A percentile compares a stretch with the other conserved stretches of the same genome.
Conservation (phyloP, 1,140 invertebrate species). For the Daktulosphaira vitifoliae region DNA sequence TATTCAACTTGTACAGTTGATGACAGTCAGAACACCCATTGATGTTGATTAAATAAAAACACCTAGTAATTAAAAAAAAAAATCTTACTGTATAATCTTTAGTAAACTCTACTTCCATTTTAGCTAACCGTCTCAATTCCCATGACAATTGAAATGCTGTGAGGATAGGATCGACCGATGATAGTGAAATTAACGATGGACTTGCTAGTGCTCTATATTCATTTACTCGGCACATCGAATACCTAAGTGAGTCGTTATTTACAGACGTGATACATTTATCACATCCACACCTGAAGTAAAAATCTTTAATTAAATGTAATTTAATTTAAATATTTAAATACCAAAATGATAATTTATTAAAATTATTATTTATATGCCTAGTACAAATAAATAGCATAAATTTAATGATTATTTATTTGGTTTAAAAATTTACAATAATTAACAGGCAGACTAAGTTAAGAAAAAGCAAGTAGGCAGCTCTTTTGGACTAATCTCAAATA, state of each 20-base stretch:
- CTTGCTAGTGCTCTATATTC: conserved; percentile 85
- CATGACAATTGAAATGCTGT: conserved; percentile 75
- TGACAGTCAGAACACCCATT: no score
- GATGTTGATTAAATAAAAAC: no score
- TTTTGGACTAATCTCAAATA: no score
- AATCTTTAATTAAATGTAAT: no score
- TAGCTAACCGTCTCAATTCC: conserved; percentile 66
- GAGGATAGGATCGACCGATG: conserved; percentile 72
- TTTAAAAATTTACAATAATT: no score
- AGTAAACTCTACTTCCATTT: conserved; percentile 72
- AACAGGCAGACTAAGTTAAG: no score
- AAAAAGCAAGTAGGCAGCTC: no score
- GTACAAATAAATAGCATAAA: no score
- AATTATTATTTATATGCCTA: not conserved
- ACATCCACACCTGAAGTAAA: conserved; percentile 70
- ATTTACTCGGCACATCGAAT: conserved; percentile 82
- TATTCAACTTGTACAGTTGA: no score
- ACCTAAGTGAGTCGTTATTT: conserved; percentile 53
- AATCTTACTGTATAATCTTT: conserved; percentile 55
- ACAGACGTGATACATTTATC: conserved; percentile 64
- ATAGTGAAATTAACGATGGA: conserved; percentile 79
- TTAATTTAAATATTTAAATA: no score
- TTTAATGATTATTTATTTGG: no score
- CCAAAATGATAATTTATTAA: no score
- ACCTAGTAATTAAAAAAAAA: not conserved